phyloP scores from a whole-genome alignment of 37 sponge, comb jelly and placozoan species.

The Bolinopsis microptera region DNA sequence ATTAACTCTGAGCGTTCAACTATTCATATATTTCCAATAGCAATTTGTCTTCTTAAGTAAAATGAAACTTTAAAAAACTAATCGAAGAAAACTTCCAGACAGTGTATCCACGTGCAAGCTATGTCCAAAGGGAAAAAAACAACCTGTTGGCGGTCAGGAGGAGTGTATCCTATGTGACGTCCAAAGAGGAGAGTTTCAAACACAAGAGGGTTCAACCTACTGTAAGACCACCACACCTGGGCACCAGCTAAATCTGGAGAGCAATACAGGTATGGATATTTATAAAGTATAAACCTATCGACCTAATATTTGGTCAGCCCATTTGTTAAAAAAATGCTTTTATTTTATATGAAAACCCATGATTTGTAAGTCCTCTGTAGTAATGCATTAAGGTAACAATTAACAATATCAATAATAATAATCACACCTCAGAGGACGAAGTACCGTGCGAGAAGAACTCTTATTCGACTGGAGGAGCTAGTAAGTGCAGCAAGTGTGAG shows the following conservation, averaged over 20 bases:
- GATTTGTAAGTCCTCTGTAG: too few species aligned
- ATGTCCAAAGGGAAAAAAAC: neutral
- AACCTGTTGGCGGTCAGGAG: neutral
- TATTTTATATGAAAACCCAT: too few species aligned
- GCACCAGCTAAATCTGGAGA: neutral
- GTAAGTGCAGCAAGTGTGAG: neutral
- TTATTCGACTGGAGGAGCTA: neutral
- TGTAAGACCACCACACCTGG: neutral
- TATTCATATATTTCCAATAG: neutral
- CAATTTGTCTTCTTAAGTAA: too few species aligned
- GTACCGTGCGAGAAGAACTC: constrained; percentile 6
- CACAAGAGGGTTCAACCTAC: neutral
- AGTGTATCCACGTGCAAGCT: neutral
- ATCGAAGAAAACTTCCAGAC: too few species aligned
- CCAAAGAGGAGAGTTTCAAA: neutral
- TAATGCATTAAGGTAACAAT: too few species aligned
- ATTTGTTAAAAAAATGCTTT: too few species aligned
- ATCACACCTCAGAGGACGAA: neutral
- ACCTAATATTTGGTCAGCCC: too few species aligned
- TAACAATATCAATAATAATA: too few species aligned
- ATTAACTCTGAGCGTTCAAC: neutral
- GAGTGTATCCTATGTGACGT: neutral
- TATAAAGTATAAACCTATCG: too few species aligned
- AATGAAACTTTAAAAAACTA: too few species aligned
- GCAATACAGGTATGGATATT: too few species aligned